phyloP scores from a whole-genome alignment of 2,888 invertebrate genomes.

The Drosophila monieri region DNA sequence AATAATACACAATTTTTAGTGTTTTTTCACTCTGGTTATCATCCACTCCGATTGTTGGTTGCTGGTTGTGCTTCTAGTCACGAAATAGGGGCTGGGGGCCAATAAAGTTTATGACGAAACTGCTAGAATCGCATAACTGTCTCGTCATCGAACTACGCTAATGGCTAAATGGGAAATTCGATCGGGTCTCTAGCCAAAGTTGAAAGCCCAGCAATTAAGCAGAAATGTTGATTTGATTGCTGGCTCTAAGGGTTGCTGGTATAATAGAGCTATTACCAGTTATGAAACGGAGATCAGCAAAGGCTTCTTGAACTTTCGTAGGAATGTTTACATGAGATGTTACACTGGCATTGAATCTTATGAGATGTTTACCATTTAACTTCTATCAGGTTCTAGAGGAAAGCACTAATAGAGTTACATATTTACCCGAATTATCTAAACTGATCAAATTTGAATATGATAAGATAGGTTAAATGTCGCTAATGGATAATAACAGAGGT shows the following conservation, averaged over 20 bases:
- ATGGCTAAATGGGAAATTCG: slow-evolving; percentile 22
- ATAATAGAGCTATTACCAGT: slow-evolving; percentile 27
- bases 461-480: neutral
- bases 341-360: neutral
- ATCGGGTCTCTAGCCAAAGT: slow-evolving; percentile 24
- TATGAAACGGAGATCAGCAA: neutral
- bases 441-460: neutral
- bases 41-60: neutral
- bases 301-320: neutral
- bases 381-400: neutral
- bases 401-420: neutral
- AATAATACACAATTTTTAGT: neutral
- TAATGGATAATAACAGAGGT: neutral
- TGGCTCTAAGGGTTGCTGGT: slow-evolving; percentile 9
- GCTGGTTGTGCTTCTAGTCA: slow-evolving; percentile 17
- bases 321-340: neutral
- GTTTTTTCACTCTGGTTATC: slow-evolving; percentile 5
- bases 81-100: slow-evolving; percentile 29
- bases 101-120: slow-evolving; percentile 41
- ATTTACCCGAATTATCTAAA: neutral
- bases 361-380: neutral
- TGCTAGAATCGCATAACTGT: slow-evolving; percentile 22
- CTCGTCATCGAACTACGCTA: slow-evolving; percentile 45
- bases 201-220: slow-evolving; percentile 20
- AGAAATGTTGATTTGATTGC: slow-evolving; percentile 12